These are phyloP conservation scores for Pocillopora meandrina DNA, from an alignment of 92 coral and sea anemone genomes.

Conservation along the genomic window DNA sequence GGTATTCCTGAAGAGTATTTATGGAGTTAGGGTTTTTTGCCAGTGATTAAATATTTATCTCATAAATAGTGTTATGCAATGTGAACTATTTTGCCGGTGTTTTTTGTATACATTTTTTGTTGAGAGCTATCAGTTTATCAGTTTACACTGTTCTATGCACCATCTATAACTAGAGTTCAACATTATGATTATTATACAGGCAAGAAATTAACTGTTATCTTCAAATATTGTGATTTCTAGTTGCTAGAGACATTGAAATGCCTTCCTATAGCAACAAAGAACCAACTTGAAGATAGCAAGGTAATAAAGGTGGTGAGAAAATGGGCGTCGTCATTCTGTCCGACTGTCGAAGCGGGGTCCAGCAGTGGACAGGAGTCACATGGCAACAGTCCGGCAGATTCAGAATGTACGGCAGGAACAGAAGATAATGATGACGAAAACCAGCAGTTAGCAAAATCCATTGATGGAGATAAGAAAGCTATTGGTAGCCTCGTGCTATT, in stretches of 20 bases:
- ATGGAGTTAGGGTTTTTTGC: too few species aligned
- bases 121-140: too few species aligned
- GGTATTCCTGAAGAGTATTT: too few species aligned
- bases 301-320: conserved; percentile 83
- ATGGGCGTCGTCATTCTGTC: conserved; percentile 78
- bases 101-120: too few species aligned
- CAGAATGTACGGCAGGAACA: conserved; percentile 65
- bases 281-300: conserved; percentile 94
- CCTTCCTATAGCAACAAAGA: conserved; percentile 86
- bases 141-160: too few species aligned
- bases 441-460: conserved; percentile 16
- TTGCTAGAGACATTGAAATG: conserved; percentile 78
- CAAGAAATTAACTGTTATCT: too few species aligned
- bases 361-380: conserved; percentile 80
- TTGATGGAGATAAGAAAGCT: conserved; percentile 45
- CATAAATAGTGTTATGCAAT: too few species aligned
- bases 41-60: too few species aligned
- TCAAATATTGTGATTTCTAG: conserved; percentile 41
- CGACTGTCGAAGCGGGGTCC: conserved; percentile 67
- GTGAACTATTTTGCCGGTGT: too few species aligned
- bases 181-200: too few species aligned
- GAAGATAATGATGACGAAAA: conserved; percentile 58
- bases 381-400: conserved; percentile 73
- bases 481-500: conserved; percentile 10
- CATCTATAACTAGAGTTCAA: too few species aligned